Percentiles rank a stretch among this genome's conserved stretches.
Conservation (phyloP, 2,888 invertebrate species). For the Oconnorella tubifera region DNA sequence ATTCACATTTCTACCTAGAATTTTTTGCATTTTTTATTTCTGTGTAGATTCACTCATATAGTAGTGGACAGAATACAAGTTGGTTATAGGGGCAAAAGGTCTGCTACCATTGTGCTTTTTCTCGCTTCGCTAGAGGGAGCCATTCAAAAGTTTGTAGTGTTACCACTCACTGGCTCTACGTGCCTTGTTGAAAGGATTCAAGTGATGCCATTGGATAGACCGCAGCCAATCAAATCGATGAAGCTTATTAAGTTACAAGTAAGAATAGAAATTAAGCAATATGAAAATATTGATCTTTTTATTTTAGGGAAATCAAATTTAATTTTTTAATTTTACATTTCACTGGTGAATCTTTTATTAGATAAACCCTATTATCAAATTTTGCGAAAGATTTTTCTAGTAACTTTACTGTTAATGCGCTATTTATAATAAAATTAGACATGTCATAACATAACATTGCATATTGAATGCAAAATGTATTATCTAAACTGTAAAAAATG, state of each 20-base stretch:
- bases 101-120: constrained; percentile 70
- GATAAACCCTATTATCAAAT: no score
- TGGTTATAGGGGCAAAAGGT: constrained; percentile 62
- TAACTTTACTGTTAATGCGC: no score
- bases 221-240: constrained; percentile 65
- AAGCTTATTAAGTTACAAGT: constrained; percentile 67
- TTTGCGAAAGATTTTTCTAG: no score
- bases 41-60: constrained; percentile 58
- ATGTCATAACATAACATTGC: no score
- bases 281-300: background rate
- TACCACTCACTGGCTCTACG: constrained; percentile 65
- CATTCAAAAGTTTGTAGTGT: constrained; percentile 75
- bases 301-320: no score
- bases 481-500: no score
- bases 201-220: constrained; percentile 58
- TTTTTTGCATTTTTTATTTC: background rate
- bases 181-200: constrained; percentile 84
- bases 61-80: constrained; percentile 77
- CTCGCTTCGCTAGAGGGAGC: constrained; percentile 73
- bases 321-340: no score
- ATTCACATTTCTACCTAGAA: no score
- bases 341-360: no score
- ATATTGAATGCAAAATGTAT: no score
- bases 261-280: constrained; percentile 8
- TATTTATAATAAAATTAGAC: no score